These are phyloP conservation scores for Maniola jurtina DNA, from an alignment of 1,140 invertebrate species.

Conservation along the genomic window DNA sequence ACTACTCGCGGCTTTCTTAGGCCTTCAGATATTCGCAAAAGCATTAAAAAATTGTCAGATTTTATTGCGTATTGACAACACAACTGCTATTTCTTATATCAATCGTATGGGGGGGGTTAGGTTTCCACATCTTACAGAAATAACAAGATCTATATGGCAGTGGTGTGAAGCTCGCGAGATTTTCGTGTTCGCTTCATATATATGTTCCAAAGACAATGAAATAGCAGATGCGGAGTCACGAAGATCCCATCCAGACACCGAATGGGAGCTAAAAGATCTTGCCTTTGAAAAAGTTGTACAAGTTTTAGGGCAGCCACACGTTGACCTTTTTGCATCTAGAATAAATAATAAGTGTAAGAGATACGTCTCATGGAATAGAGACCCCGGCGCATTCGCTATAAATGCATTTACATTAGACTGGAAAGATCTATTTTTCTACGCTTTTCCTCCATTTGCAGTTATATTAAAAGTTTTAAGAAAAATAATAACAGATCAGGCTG, in stretches of 20 bases:
- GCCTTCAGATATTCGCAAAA: too few species aligned
- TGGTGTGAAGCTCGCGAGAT: constrained; percentile 32
- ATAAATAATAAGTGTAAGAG: constrained; percentile 31
- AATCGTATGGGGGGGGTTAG: too few species aligned
- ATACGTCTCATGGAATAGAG: constrained; percentile 34
- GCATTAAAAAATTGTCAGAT: too few species aligned
- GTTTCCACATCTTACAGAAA: too few species aligned
- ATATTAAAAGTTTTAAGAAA: constrained; percentile 32
- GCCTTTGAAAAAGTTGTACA: constrained; percentile 21
- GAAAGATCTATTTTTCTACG: constrained; percentile 26
- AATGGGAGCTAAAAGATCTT: constrained; percentile 29
- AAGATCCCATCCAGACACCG: constrained; percentile 21
- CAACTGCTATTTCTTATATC: too few species aligned
- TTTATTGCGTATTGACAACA: too few species aligned
- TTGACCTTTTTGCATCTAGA: constrained; percentile 35
- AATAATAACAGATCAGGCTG: constrained; percentile 36
- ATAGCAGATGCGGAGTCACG: constrained; percentile 32
- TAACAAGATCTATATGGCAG: constrained; percentile 24
- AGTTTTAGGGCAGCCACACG: constrained; percentile 19
- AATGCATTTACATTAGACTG: too few species aligned
- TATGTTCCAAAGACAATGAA: constrained; percentile 30
- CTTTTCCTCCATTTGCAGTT: constrained; percentile 39
- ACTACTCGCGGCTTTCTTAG: too few species aligned
- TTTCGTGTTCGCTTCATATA: too few species aligned
- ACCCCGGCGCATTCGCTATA: constrained; percentile 28